Conservation (phyloP, 2,113 vertebrate species). For the Oceanodroma tethys region DNA sequence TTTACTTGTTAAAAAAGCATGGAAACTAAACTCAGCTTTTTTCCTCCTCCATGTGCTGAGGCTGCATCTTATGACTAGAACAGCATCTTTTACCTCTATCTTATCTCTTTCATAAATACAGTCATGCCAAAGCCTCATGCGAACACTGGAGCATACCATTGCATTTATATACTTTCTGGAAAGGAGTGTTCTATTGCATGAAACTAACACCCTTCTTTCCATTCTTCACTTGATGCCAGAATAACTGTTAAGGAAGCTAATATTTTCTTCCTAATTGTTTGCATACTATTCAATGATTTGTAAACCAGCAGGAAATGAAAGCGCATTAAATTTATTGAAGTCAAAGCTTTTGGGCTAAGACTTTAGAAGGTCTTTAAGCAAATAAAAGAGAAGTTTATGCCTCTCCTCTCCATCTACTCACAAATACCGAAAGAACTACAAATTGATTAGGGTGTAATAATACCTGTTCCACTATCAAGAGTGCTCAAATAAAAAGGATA, state of each 20-base stretch:
- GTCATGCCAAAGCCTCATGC: background rate
- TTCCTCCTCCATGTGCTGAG: background rate
- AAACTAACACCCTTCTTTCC: background rate
- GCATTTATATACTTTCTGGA: background rate
- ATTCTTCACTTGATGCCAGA: background rate
- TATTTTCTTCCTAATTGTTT: background rate
- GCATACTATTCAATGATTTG: background rate
- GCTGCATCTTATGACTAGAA: background rate
- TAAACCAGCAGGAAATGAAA: background rate
- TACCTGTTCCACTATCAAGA: background rate
- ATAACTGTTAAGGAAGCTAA: background rate
- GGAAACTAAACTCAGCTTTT: background rate
- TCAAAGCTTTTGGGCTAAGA: background rate
- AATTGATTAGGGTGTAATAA: background rate
- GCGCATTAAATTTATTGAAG: background rate
- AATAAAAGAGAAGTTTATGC: background rate
- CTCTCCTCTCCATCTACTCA: background rate
- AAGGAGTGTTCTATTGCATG: background rate
- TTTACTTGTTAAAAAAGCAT: background rate
- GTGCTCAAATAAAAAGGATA: background rate
- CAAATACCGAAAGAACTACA: background rate
- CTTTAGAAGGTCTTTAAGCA: background rate
- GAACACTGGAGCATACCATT: background rate
- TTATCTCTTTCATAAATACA: background rate
- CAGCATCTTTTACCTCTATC: background rate